Conservation (phyloP, 1,140 invertebrate species). For the Ceratina australensis region DNA sequence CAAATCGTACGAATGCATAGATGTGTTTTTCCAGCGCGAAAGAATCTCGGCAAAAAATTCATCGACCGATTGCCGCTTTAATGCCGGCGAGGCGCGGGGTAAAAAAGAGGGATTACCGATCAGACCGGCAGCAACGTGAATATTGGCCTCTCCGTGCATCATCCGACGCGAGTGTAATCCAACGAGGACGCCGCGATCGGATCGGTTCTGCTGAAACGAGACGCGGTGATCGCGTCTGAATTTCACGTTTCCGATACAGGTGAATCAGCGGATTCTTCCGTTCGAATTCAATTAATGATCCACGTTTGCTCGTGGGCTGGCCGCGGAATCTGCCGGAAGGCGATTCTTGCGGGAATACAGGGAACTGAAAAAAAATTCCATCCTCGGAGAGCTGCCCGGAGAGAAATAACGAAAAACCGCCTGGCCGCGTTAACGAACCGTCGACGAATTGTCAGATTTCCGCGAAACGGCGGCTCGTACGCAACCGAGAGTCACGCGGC, state of each 20-base stretch:
- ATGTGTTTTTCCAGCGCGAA: conserved; percentile 35
- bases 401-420: neutral
- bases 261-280: conserved; percentile 33
- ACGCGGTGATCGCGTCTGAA: neutral
- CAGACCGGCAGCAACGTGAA: neutral
- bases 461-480: conserved; percentile 50
- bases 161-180: neutral
- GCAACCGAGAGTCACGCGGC: conserved; percentile 45
- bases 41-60: conserved; percentile 13
- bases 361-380: conserved; percentile 10
- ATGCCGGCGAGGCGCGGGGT: neutral
- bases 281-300: conserved; percentile 11
- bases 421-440: conserved; percentile 45
- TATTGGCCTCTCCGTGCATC: neutral
- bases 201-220: conserved; percentile 15
- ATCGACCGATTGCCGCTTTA: conserved; percentile 1
- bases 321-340: neutral
- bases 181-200: neutral
- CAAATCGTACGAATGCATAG: neutral
- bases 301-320: neutral
- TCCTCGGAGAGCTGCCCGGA: neutral
- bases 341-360: neutral
- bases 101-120: conserved; percentile 9
- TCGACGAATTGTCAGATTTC: conserved; percentile 55
- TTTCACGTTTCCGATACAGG: neutral